Percentiles rank a stretch among this genome's conserved stretches.
These are phyloP conservation scores for Hylaeus volcanicus DNA, from an alignment of 1,140 invertebrate species.

Conservation along the genomic window DNA sequence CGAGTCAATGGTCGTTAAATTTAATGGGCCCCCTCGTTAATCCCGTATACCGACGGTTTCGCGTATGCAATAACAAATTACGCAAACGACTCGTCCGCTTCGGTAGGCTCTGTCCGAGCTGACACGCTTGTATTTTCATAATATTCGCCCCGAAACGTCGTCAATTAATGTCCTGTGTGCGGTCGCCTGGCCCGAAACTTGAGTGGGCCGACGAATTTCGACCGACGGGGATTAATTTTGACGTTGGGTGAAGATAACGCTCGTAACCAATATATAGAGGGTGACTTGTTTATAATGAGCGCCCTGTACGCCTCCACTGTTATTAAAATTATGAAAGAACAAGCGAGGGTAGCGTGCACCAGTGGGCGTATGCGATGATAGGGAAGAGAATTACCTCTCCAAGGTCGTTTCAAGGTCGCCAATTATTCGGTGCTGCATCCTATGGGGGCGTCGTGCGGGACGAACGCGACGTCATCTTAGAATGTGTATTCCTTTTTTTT, in stretches of 20 bases:
- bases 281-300: too few relatives aligned
- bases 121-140: slow-evolving; percentile 52
- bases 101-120: slow-evolving; percentile 14
- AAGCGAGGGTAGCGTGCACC: too few relatives aligned
- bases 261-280: slow-evolving; percentile 1
- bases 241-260: slow-evolving; percentile 23
- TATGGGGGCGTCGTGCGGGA: too few relatives aligned
- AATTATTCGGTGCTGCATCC: too few relatives aligned
- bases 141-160: slow-evolving; percentile 38
- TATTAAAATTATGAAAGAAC: too few relatives aligned
- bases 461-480: too few relatives aligned
- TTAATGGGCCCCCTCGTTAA: slow-evolving; percentile 67
- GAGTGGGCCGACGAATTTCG: slow-evolving; percentile 37
- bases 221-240: slow-evolving; percentile 36
- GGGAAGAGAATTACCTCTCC: too few relatives aligned
- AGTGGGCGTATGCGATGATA: too few relatives aligned
- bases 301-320: too few relatives aligned
- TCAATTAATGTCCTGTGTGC: slow-evolving; percentile 32
- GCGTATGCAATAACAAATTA: slow-evolving; percentile 67
- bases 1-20: slow-evolving; percentile 68
- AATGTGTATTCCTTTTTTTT: too few relatives aligned
- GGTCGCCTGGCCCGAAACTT: slow-evolving; percentile 14
- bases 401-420: background rate
- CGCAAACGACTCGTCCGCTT: slow-evolving; percentile 52
- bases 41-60: slow-evolving; percentile 55